Base-by-base conservation (phyloP, 2,797 vertebrate genomes). In the Cichlasoma orientale region DNA sequence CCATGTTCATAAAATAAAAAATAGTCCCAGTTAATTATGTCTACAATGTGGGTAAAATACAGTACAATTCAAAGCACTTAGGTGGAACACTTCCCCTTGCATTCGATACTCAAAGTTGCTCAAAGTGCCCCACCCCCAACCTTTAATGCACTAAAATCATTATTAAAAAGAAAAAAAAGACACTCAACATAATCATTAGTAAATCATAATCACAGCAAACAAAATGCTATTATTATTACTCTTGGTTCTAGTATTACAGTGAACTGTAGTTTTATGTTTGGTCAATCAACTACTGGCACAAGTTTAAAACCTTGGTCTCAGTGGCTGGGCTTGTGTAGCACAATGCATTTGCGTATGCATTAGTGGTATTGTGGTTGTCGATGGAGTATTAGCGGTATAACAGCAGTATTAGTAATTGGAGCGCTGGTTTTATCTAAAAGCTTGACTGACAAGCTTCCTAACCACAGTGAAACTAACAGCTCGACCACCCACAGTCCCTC, bases 401-500 rank as follows among this genome's bases (percentile, higher is more conserved):
- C 56, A 74, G 63, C 4, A 44, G 16, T 36, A 44, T 19, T 54
- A 38, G 73, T 74, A 47, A 71, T 36, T 57, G 72, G 44, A 80
- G 55, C 25, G 52, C 56, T 82, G 52, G 36, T 82, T 87, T 68
- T 76, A 72, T 86, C 82, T 75, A 50, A 90, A 85, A 66, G 14
- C 66, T 73, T 88, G 77, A 90, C 59, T 70, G 80, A 85, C 47
- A 21, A 54, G 58, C 78, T 73, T 89, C 54, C 57, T 70, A 63
- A 81, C 70, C 72, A 76, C 54, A 81, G 80, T 57, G 79, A 58
- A 81, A 31, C 68, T 54, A 78, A 83, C 81, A 86, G 79, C 84
- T 85, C 54, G 8, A 92, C 87, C 81, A 87, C 78, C 79, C 80
- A 77, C 83, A 86, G 80, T 86, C 89, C 89, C 85, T 57, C 56